Base-by-base conservation (phyloP, 2,888 invertebrate species). In the Liposcelis brunnea region DNA sequence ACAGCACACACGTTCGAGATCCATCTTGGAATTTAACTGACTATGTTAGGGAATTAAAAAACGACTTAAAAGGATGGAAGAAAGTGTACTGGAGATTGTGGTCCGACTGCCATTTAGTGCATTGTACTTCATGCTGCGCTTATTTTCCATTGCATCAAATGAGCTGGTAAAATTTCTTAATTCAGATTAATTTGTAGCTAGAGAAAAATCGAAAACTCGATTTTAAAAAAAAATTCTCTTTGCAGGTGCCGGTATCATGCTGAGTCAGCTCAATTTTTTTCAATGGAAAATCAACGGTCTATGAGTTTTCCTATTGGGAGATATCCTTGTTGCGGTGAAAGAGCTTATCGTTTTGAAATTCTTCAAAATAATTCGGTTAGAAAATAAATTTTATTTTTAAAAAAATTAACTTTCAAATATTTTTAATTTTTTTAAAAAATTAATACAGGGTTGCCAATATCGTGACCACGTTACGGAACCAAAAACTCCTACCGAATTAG, bases 31-130 rank as follows among this genome's bases (percentile, higher is more conserved):
- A 80, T 55, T 67, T 85, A 32, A 85, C 80, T 58, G 79, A 80
- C 45, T 84, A 84, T 60, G 75, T 93, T 26, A 62, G 77, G 35
- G 74, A 76, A 56, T 61, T 90, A 49, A 81, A 82, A 57, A 74
- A 74, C 14, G 80, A 84, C 56, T 66, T 89, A 47, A 81, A 84
- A 50, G 78, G 80, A 0, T 94, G 94, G 94, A 70, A 89, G 1
- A 78, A 78, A 56, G 87, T 91, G 2, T 94, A 93, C 64, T 94
- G 94, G 94, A 73, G 83, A 36, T 65, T 93, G 40, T 93, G 93
- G 93, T 87, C 87, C 0, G 81, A 83, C 55, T 80, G 87, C 51
- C 93, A 94, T 63, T 86, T 80, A 63, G 67, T 93, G 18, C 74
- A 74, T 48, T 94, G 94, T 57, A 73, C 75, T 42, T 71, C 74